Percentiles rank a stretch among this genome's conserved stretches.
phyloP scores from a whole-genome alignment of 2,888 invertebrate genomes.

The Hypercompe scribonia region DNA sequence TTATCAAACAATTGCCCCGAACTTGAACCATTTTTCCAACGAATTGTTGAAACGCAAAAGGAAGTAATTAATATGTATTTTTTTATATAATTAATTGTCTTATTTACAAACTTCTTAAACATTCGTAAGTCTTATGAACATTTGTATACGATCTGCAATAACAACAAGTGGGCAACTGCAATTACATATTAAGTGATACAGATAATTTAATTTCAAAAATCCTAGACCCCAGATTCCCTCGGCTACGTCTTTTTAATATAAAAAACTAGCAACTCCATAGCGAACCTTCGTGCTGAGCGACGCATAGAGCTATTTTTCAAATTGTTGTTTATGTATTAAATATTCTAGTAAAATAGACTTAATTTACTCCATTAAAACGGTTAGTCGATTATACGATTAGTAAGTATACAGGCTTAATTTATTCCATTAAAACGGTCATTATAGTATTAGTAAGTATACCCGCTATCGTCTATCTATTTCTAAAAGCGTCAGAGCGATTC shows the following conservation, averaged over 20 bases:
- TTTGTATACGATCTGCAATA: not conserved
- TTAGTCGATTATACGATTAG: not conserved
- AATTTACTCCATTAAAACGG: not conserved
- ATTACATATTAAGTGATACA: not conserved
- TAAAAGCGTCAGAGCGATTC: conserved; percentile 52
- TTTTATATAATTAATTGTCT: too few species aligned
- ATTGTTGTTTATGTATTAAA: not conserved
- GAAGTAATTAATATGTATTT: not conserved
- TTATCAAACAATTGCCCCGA: conserved; percentile 12
- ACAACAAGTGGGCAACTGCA: not conserved
- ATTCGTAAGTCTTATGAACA: not conserved
- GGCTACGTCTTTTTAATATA: not conserved
- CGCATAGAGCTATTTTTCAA: not conserved
- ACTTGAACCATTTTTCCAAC: conserved; percentile 13
- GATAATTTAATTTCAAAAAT: not conserved
- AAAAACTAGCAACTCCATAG: not conserved
- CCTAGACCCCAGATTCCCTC: not conserved
- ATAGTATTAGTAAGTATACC: too few species aligned
- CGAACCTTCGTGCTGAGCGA: not conserved
- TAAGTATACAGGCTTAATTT: not conserved
- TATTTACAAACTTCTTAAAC: not conserved
- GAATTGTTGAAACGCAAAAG: not conserved
- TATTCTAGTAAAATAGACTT: too few species aligned
- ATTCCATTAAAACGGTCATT: not conserved
- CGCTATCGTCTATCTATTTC: conserved; percentile 23